Evolutionary conservation across 2,888 invertebrate species (phyloP).

Genomic region (Oxytorus armatus): DNA sequence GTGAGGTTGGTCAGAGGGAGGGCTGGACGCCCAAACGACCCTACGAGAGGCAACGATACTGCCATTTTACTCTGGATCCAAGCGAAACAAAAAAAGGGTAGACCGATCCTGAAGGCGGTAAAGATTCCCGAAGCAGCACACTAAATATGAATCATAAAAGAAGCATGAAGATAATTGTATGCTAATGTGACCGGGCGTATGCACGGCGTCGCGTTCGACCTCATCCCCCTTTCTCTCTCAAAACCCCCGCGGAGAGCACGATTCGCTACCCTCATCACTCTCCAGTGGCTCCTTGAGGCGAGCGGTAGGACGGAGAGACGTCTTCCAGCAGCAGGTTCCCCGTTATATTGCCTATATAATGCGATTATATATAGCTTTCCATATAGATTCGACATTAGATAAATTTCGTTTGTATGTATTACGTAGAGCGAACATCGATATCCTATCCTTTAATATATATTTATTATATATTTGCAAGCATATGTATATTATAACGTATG

Average conservation of each 20-base stretch:
- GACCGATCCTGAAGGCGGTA: slow-evolving; percentile 34
- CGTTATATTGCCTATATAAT: slow-evolving; percentile 64
- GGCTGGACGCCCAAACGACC: too few species aligned
- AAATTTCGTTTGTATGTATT: slow-evolving; percentile 57
- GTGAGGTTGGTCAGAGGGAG: too few species aligned
- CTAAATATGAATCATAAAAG: slow-evolving; percentile 81
- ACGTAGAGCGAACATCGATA: slow-evolving; percentile 57
- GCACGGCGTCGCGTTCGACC: slow-evolving; percentile 74
- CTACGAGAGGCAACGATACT: too few species aligned
- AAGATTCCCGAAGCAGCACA: slow-evolving; percentile 66
- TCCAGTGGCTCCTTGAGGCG: slow-evolving; percentile 44
- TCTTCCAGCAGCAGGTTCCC: slow-evolving; percentile 41
- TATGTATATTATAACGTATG: slow-evolving; percentile 1
- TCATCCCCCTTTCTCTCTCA: slow-evolving; percentile 25
- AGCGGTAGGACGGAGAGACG: slow-evolving; percentile 7
- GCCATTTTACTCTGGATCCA: slow-evolving; percentile 7
- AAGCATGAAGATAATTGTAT: slow-evolving; percentile 80
- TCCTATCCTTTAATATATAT: slow-evolving; percentile 40
- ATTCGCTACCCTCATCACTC: slow-evolving; percentile 68
- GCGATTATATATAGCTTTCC: slow-evolving; percentile 56
- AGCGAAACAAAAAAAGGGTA: slow-evolving; percentile 27
- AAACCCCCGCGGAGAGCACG: slow-evolving; percentile 4
- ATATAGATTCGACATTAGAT: slow-evolving; percentile 60
- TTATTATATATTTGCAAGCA: background rate
- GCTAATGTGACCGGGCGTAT: slow-evolving; percentile 78